Base-by-base conservation (phyloP, 53 echinoderm and acorn worm species). In the Luidia sarsii region DNA sequence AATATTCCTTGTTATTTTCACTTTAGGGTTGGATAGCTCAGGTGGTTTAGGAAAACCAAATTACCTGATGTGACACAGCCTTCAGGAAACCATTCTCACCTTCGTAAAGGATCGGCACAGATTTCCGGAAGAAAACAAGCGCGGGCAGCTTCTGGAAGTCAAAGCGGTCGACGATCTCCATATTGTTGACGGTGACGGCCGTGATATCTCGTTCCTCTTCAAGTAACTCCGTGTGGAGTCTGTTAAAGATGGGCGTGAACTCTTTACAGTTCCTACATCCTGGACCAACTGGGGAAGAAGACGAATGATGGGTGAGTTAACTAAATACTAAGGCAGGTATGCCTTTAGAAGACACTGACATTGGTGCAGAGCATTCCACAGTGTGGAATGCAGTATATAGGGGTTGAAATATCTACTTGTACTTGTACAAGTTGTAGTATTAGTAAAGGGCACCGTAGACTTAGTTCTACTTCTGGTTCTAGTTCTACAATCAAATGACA, bases 91-190 rank as follows among this genome's bases (percentile, higher is more conserved):
- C 9, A 59, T 27, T 13, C 81, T 74, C 32, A 90, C 90, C 90
- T 80, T 86, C 86, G 75, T 81, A 90, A 27, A 72, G 64, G 14
- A 86, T 90, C 20, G 90, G 90, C 24, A 90, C 65, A 9, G 65
- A 35, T 33, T 90, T 63, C 32, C 90, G 69, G 48, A 60, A 86
- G n/a, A 81, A 86, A 57, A 90, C 23, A 3, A 90, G 53, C 25
- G 81, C 34, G 4, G 90, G 90, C 18, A 89, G 61, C 52, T 53
- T 89, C 57, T 55, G 56, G 2, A 89, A 21, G 33, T 70, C 77
- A 16, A 77, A 60, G 22, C 50, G 61, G 51, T 68, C 57, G 67
- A 89, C 83, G 10, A 83, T 45, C 10, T 66, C 83, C 61, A 83
- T 83, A 50, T 83, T 61, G 45, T 89, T 89, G 39, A 75, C 59